A percentile compares a stretch with the other conserved stretches of the same genome.
Conservation (phyloP, 2,113 vertebrate genomes). For the Phyllostomus hastatus region DNA sequence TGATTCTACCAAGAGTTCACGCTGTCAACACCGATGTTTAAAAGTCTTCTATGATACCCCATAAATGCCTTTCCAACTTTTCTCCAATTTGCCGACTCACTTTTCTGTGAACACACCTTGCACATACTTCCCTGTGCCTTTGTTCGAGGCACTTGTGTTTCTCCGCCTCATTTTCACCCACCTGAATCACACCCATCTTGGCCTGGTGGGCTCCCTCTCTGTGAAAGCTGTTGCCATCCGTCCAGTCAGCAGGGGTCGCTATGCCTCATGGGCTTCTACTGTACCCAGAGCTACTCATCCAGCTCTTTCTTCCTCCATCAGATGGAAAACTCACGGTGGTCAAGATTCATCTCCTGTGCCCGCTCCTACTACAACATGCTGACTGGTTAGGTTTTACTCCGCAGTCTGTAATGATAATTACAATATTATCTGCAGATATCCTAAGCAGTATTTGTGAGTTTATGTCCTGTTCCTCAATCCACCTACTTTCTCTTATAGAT, state of each 20-base stretch:
- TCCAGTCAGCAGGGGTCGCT: not conserved
- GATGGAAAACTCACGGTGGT: not conserved
- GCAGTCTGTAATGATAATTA: not conserved
- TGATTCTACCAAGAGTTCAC: not conserved
- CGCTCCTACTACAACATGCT: too few relatives aligned
- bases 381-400: not conserved
- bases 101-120: not conserved
- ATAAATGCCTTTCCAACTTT: not conserved
- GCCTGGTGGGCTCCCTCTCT: not conserved
- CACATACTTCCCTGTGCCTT: not conserved
- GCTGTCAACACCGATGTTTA: not conserved
- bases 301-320: not conserved
- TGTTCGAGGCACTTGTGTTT: not conserved
- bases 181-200: not conserved
- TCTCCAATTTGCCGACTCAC: not conserved
- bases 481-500: not conserved
- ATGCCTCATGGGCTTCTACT: accelerated
- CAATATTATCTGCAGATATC: not conserved
- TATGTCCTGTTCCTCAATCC: not conserved
- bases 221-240: not conserved
- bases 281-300: not conserved
- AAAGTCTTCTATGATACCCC: not conserved
- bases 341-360: not conserved
- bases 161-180: not conserved
- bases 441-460: not conserved